phyloP scores from a whole-genome alignment of 2,888 invertebrate species.

The Acanthosepion lycidas region DNA sequence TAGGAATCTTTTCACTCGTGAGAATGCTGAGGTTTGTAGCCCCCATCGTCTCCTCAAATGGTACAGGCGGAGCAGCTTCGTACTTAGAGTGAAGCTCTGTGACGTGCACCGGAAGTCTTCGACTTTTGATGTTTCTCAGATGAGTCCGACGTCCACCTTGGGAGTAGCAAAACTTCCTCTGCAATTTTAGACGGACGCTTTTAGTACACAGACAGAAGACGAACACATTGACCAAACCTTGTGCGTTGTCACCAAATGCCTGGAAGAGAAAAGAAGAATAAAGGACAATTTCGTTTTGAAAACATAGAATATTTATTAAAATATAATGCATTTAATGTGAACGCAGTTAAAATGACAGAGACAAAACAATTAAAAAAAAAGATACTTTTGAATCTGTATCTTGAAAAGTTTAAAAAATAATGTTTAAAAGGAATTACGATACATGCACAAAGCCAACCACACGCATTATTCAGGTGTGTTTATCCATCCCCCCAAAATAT shows the following conservation, averaged over 20 bases:
- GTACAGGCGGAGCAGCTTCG: background rate
- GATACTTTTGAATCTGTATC: no score
- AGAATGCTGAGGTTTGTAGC: background rate
- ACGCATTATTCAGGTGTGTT: no score
- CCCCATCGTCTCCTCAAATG: slow-evolving; percentile 34
- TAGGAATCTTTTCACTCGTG: background rate
- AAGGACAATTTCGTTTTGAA: background rate
- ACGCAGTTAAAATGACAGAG: background rate
- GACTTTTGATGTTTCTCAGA: background rate
- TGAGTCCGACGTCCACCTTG: background rate
- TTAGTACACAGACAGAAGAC: slow-evolving; percentile 56
- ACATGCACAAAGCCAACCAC: no score
- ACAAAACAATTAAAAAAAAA: no score
- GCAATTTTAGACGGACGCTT: slow-evolving; percentile 53
- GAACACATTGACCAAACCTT: slow-evolving; percentile 57
- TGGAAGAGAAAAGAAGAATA: slow-evolving; percentile 49
- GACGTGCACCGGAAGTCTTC: background rate
- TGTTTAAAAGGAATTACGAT: no score
- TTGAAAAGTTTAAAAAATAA: no score
- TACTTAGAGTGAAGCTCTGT: slow-evolving; percentile 35
- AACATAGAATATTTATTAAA: background rate
- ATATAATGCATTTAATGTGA: background rate
- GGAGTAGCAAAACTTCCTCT: background rate
- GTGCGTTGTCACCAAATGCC: slow-evolving; percentile 59
- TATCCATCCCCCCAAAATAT: no score